phyloP scores from a whole-genome alignment of 1,140 invertebrate species.

The Drosophila ambigua region DNA sequence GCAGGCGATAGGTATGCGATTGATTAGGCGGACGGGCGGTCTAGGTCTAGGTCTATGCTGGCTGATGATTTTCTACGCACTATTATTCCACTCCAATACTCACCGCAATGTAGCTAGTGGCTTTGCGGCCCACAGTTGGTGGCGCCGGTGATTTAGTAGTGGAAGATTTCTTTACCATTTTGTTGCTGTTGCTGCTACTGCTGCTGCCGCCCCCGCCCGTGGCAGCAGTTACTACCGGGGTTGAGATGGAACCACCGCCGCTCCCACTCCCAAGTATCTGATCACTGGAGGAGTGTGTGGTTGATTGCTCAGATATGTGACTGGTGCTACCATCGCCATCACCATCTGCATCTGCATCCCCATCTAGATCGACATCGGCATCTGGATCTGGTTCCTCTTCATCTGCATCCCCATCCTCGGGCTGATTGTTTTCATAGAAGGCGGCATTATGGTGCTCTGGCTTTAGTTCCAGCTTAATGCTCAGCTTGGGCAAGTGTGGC shows the following conservation, averaged over 20 bases:
- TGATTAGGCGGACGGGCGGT: conserved; percentile 3
- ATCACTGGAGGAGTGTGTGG: conserved; percentile 59
- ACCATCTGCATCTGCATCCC: conserved; percentile 31
- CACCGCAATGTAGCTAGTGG: conserved; percentile 87
- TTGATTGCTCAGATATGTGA: conserved; percentile 72
- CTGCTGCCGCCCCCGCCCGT: not conserved
- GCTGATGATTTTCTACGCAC: conserved; percentile 67
- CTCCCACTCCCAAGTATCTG: conserved; percentile 31
- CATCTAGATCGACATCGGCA: conserved; percentile 20
- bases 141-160: conserved; percentile 84
- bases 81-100: conserved; percentile 79
- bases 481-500: conserved; percentile 78
- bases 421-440: conserved; percentile 75
- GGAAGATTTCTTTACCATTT: conserved; percentile 78
- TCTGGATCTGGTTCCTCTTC: conserved; percentile 50
- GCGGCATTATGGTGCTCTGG: conserved; percentile 80
- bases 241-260: conserved; percentile 18
- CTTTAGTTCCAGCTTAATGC: conserved; percentile 79
- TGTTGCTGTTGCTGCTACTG: conserved; percentile 46
- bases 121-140: conserved; percentile 86
- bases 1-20: conserved; percentile 28
- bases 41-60: conserved; percentile 15
- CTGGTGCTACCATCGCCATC: conserved; percentile 72
- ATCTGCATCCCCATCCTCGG: conserved; percentile 55
- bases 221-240: conserved; percentile 49